Base-by-base conservation (phyloP, 2,888 invertebrate genomes). In the Drosophila paracracens region DNA sequence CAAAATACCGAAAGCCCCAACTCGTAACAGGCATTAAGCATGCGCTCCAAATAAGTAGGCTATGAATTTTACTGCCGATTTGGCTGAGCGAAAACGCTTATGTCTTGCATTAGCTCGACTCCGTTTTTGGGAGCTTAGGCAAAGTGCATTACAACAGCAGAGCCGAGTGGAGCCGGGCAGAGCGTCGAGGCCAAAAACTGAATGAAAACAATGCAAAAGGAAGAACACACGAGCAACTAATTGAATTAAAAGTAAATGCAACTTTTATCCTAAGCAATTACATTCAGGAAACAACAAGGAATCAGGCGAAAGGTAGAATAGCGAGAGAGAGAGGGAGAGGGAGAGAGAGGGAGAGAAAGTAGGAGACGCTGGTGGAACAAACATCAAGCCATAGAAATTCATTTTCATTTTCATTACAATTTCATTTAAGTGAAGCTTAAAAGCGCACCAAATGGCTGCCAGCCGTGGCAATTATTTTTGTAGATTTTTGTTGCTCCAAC, bases 211-310 rank as follows among this genome's bases (percentile, higher is more conserved):
- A 75, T 81, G 67, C 54, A 59, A 56, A 61, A 64, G 65, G 56
- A 58, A 67, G 75, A 38, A 2, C 63, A 74, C 69, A 80, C 75
- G 64, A 62, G 59, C 70, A 81, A 81, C 86, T 87, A 87, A 87
- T 87, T 87, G 88, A 87, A 89, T 87, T 89, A 87, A 87, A 87
- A 87, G 81, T 89, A 88, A 87, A 87, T 87, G 83, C 88, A 87
- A 89, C 86, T 89, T 86, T 89, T 88, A 86, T 89, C 88, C 86
- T 67, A 81, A 82, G 86, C 86, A 86, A 89, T 86, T 86, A 88
- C 75, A 38, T 38, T n/a, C 56, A 64, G 67, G 54, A 71, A 69
- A 57, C 60, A 64, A 61, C 59, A 68, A 40, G 8, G 25, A 31
- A 27, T 11, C 7, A 68, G 21, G 48, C 33, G 53, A 21, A 50